Percentiles rank a stretch among this genome's conserved stretches.
phyloP scores from a whole-genome alignment of 2,797 vertebrate genomes.

The Acrocephalus scirpaceus region DNA sequence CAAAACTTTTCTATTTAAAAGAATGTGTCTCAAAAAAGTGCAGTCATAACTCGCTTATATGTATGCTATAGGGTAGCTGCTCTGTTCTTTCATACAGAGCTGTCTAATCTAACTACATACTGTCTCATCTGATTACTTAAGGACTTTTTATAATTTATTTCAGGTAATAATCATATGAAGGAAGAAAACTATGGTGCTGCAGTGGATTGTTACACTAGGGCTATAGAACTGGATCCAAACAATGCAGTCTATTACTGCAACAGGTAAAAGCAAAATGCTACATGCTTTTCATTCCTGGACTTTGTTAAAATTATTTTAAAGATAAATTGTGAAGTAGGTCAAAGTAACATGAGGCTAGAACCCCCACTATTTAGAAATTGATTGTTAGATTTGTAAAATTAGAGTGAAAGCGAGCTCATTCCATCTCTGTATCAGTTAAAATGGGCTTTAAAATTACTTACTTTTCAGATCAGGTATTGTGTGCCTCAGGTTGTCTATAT shows the following conservation, averaged over 20 bases:
- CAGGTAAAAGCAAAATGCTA: constrained; percentile 78
- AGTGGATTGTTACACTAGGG: constrained; percentile 92
- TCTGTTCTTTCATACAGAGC: background rate
- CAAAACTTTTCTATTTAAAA: background rate
- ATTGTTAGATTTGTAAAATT: background rate
- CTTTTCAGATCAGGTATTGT: background rate
- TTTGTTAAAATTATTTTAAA: background rate
- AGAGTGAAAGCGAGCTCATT: background rate
- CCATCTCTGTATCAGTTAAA: background rate
- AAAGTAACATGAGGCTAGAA: background rate
- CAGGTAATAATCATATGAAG: constrained; percentile 98
- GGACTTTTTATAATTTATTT: constrained; percentile 54
- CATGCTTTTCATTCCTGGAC: background rate
- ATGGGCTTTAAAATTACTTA: background rate
- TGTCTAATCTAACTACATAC: background rate
- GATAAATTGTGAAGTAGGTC: background rate
- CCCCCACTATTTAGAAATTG: background rate
- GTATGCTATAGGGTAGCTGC: background rate
- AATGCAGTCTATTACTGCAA: constrained; percentile 98
- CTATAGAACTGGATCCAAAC: constrained; percentile 91
- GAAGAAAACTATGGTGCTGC: constrained; percentile 94
- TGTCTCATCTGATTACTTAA: background rate
- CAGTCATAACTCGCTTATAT: background rate
- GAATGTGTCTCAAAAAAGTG: background rate
- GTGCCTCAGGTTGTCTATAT: background rate